Conservation (phyloP, 2,888 invertebrate species). For the Lasioglossum leucozonium region DNA sequence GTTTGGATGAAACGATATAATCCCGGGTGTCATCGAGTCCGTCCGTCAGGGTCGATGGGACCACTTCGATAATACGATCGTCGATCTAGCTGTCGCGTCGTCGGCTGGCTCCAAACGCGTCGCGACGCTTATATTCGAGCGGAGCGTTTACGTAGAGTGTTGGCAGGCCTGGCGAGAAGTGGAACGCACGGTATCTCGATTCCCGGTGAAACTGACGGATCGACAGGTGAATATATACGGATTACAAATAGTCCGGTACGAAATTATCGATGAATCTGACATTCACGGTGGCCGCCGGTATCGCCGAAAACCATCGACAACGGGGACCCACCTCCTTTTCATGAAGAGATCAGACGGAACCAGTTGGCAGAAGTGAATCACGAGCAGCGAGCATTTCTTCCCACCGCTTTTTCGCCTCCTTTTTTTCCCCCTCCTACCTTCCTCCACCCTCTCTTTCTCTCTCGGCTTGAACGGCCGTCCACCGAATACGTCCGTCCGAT, state of each 20-base stretch:
- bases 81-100: conserved; percentile 59
- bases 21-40: conserved; percentile 45
- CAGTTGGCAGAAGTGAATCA: conserved; percentile 65
- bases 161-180: conserved; percentile 67
- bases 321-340: conserved; percentile 52
- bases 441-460: not conserved
- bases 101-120: conserved; percentile 7
- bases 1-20: conserved; percentile 36
- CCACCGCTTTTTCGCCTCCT: conserved; percentile 14
- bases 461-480: conserved; percentile 24
- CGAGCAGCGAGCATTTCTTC: conserved; percentile 49
- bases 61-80: conserved; percentile 56
- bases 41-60: conserved; percentile 21
- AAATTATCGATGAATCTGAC: conserved; percentile 74
- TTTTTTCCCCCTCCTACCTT: conserved; percentile 22
- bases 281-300: conserved; percentile 70
- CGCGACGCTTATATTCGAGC: not conserved
- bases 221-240: conserved; percentile 74
- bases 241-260: conserved; percentile 70
- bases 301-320: conserved; percentile 66
- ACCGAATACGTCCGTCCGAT: conserved; percentile 56
- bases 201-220: conserved; percentile 63
- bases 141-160: conserved; percentile 58
- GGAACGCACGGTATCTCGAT: conserved; percentile 71
- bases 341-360: conserved; percentile 68